Percentiles rank a stretch among this genome's conserved stretches.
These are phyloP conservation scores for Pterois miles DNA, from an alignment of 2,797 vertebrate genomes.

Conservation along the genomic window DNA sequence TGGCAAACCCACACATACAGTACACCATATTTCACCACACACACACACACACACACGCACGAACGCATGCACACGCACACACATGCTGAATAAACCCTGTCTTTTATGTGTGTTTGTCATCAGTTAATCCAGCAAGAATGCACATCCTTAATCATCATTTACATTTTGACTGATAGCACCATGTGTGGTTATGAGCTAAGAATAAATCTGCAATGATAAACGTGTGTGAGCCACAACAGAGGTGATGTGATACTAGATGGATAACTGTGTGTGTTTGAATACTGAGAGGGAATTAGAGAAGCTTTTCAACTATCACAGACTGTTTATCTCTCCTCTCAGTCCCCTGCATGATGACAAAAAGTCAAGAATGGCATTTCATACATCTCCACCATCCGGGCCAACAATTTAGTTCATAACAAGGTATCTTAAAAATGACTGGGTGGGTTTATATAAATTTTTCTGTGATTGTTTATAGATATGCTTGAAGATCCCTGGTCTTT, in stretches of 20 bases:
- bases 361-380: neutral
- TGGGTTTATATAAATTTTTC: neutral
- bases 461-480: neutral
- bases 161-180: constrained; percentile 66
- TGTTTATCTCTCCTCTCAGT: constrained; percentile 34
- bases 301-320: constrained; percentile 37
- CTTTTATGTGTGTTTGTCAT: constrained; percentile 5
- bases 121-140: constrained; percentile 46
- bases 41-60: neutral
- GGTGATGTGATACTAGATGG: constrained; percentile 38
- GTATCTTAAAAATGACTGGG: neutral
- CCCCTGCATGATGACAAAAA: constrained; percentile 7
- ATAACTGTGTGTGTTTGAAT: neutral
- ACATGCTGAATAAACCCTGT: neutral
- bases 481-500: neutral
- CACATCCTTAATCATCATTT: constrained; percentile 53
- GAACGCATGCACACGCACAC: no score
- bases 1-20: constrained; percentile 21
- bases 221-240: constrained; percentile 41
- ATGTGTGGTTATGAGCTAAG: constrained; percentile 66
- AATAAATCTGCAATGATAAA: constrained; percentile 62
- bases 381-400: neutral
- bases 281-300: constrained; percentile 33
- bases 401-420: neutral
- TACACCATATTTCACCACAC: neutral